Conservation (phyloP, 2,888 invertebrate genomes). For the Eristalis arbustorum region DNA sequence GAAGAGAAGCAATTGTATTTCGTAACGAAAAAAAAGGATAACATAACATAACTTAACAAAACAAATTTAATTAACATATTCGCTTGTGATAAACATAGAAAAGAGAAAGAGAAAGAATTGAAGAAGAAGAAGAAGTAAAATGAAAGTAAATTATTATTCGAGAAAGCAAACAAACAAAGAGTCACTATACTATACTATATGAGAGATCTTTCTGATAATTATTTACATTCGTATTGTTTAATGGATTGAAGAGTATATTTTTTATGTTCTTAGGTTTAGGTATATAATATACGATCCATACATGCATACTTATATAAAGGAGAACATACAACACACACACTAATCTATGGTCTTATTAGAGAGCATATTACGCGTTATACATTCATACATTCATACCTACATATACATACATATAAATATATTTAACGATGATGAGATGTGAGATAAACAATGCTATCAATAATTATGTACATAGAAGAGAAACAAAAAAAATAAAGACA, state of each 20-base stretch:
- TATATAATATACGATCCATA: conserved; percentile 1
- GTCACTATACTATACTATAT: conserved; percentile 36
- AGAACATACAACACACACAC: conserved; percentile 11
- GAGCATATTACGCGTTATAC: conserved; percentile 33
- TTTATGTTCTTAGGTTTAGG: conserved; percentile 52
- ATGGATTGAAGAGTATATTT: conserved; percentile 40
- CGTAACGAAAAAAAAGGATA: background rate
- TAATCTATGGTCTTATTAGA: conserved; percentile 28
- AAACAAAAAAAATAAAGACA: conserved; percentile 23
- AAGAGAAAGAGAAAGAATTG: background rate
- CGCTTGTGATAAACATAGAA: conserved; percentile 56
- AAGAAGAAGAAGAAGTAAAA: background rate
- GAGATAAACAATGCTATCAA: conserved; percentile 44
- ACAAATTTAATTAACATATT: conserved; percentile 27
- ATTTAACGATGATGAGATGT: conserved; percentile 10
- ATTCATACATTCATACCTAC: conserved; percentile 19
- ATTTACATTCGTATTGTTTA: conserved; percentile 38
- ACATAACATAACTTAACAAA: conserved; percentile 1
- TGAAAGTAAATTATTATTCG: conserved; percentile 22
- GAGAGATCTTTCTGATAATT: conserved; percentile 22
- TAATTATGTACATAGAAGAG: conserved; percentile 57
- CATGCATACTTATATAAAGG: background rate
- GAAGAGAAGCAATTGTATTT: background rate
- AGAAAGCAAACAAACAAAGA: conserved; percentile 21
- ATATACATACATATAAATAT: conserved; percentile 7